Evolutionary conservation across 2,113 vertebrate genomes (phyloP), one percentile per base, ranked within the genome.

Genomic region (Callithrix jacchus): DNA sequence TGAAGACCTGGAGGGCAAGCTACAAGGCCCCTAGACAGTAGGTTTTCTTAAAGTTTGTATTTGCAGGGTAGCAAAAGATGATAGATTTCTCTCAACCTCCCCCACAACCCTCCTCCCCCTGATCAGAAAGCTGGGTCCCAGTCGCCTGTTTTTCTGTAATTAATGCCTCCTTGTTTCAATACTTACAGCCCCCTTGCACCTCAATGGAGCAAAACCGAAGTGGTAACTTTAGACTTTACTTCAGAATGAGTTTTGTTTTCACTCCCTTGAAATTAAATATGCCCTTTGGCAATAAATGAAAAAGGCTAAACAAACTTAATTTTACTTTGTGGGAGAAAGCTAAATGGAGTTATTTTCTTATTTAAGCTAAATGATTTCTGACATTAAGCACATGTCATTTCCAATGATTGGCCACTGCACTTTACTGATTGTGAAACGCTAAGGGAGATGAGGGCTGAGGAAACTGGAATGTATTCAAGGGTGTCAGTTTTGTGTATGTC

Each of bases 261-360:
- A 79, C 87, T 97, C 84, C 85, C 93, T 97, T 74, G 94, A 94
- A 96, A 92, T 94, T 82, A 76, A 95, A 0, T 93, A 47, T 98
- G 81, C 89, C 88, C 86, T 98, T 94, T 97, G 96, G 90, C 96
- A 93, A 96, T 97, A 91, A 94, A 97, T 98, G 96, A 97, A 93
- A 96, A 94, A 94, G 76, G 58, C 97, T 95, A 91, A 98, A 91
- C 96, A 97, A 97, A 97, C 97, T 95, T 97, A 93, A 97, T 97
- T 97, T 97, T 97, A 93, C 92, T 98, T 89, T 97, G 98, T 94
- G 89, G 87, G 77, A 95, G 97, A 97, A 97, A 94, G 82, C 77
- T 97, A 97, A 93, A 97, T 97, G 80, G 94, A 96, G 97, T 92
- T 97, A 87, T 96, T 95, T 96, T 89, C 88, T 98, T 98, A 87